phyloP scores from a whole-genome alignment of 1,140 invertebrate genomes.

The Megalonaias nervosa region DNA sequence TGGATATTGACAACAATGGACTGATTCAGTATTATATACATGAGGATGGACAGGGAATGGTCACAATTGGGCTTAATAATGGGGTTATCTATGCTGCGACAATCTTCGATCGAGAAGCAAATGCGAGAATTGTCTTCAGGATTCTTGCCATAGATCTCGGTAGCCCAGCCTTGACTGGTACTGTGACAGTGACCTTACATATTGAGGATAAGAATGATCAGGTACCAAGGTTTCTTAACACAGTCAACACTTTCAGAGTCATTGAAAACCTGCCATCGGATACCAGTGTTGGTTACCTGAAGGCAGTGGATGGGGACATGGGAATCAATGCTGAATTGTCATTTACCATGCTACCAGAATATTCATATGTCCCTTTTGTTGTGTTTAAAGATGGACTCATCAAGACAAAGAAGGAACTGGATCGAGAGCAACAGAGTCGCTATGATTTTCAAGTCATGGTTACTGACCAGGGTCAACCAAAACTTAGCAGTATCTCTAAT shows the following conservation, averaged over 20 bases:
- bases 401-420: conserved; percentile 82
- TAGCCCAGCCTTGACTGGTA: conserved; percentile 69
- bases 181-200: conserved; percentile 55
- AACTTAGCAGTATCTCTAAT: conserved; percentile 72
- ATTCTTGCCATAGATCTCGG: conserved; percentile 72
- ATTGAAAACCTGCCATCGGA: conserved; percentile 82
- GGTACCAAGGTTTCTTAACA: conserved; percentile 50
- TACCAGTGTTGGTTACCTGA: conserved; percentile 83
- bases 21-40: conserved; percentile 81
- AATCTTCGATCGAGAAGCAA: conserved; percentile 51
- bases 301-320: conserved; percentile 91
- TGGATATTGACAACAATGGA: conserved; percentile 92
- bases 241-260: conserved; percentile 70
- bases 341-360: conserved; percentile 85
- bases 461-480: conserved; percentile 79
- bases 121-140: conserved; percentile 36
- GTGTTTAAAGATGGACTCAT: conserved; percentile 76
- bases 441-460: conserved; percentile 83
- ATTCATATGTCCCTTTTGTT: conserved; percentile 77
- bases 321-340: conserved; percentile 87
- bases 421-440: conserved; percentile 84
- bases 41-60: conserved; percentile 34
- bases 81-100: conserved; percentile 48
- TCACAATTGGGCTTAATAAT: conserved; percentile 45
- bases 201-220: conserved; percentile 81